A percentile compares a stretch with the other conserved stretches of the same genome.
These are phyloP conservation scores for Lagopus muta DNA, from an alignment of 2,113 vertebrate genomes.

Conservation along the genomic window DNA sequence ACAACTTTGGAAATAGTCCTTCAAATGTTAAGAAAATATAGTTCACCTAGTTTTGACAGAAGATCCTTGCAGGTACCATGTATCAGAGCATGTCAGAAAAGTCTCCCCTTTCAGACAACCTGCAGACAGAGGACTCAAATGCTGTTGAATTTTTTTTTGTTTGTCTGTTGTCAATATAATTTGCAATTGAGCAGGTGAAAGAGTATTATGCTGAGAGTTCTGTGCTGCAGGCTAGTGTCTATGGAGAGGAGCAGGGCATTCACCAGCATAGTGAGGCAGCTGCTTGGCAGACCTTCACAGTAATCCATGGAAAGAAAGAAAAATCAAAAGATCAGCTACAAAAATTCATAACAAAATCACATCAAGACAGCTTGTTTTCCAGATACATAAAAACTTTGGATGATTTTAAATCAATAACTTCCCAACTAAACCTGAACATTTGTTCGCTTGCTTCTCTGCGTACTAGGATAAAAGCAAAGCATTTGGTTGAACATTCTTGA, in stretches of 20 bases:
- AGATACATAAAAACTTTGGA: neutral
- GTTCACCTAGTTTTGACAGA: neutral
- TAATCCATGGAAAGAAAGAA: neutral
- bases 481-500: neutral
- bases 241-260: neutral
- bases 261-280: neutral
- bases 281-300: neutral
- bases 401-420: neutral
- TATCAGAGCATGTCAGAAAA: neutral
- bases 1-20: neutral
- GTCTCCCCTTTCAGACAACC: neutral
- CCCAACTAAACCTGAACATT: neutral
- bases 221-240: neutral
- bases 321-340: neutral
- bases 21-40: neutral
- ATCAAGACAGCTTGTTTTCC: neutral
- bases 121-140: neutral
- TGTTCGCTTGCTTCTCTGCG: neutral
- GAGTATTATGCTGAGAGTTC: neutral
- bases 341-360: neutral
- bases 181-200: neutral
- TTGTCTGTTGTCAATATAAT: neutral
- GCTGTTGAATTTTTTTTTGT: too few relatives aligned
- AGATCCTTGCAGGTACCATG: neutral
- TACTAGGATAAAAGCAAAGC: neutral